Base-by-base conservation (phyloP, 2,888 invertebrate genomes). In the Opisthograptis luteolata region DNA sequence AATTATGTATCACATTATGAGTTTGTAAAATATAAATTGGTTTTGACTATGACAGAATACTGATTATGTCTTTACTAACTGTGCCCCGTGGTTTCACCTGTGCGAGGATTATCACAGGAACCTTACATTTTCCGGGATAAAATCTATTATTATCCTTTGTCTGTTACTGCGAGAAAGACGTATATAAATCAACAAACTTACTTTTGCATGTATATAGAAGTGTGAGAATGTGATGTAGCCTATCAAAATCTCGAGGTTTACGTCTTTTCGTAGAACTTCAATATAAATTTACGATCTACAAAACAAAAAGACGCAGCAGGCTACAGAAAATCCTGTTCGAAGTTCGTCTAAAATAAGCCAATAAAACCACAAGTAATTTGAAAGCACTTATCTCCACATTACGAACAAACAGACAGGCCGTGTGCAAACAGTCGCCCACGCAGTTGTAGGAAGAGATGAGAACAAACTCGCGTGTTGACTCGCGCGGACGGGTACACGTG, bases 311-410 rank as follows among this genome's bases (percentile, higher is more conserved):
- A 14, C 32, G 15, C 32, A 27, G 19, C 19, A 13, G 14, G 10
- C 8, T n/a, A 45, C 36, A 45, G 24, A 44, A 36, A 37, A 3
- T 31, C 10, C 14, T 28, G 25, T 30, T 30, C 15, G n/a, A 2
- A 14, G 17, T 5, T 4, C n/a, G n/a, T 39, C 20, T 14, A 36
- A 36, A 10, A 9, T 28, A 20, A 37, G 15, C 27, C 49, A 44
- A 43, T 50, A 50, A 39, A 32, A 3, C 27, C 27, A 34, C 22
- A 42, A 44, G 24, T 27, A 19, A 44, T 44, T 17, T 7, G 4
- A 34, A 39, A 44, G 28, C 50, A 50, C 50, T 50, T 50, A 50
- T 34, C 50, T 9, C 27, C 50, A 34, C 50, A 44, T 50, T 50
- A 50, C 40, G 44, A 13, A 35, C 50, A 50, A 50, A 50, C 50